These are phyloP conservation scores for Acanthopagrus latus DNA, from an alignment of 2,797 vertebrate species.

Conservation along the genomic window DNA sequence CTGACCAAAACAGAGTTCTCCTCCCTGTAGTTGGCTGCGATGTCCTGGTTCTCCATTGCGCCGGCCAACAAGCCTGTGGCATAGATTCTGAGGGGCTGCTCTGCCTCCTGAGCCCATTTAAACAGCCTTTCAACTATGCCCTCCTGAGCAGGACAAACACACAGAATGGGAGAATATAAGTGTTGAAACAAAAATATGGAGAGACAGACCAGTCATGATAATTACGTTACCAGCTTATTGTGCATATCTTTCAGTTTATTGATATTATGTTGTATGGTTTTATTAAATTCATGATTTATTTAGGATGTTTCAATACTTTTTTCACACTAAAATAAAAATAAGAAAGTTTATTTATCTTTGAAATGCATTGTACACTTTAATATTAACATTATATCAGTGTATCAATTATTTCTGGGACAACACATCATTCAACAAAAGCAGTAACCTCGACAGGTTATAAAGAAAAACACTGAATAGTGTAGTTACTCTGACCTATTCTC, in stretches of 20 bases:
- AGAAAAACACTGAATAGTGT: neutral
- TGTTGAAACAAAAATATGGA: neutral
- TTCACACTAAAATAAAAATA: too few species aligned
- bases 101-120: conserved; percentile 97
- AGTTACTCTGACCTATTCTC: neutral
- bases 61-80: conserved; percentile 96
- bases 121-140: conserved; percentile 98
- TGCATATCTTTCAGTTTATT: too few species aligned
- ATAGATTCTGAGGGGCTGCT: conserved; percentile 95
- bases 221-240: too few species aligned
- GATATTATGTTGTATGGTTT: too few species aligned
- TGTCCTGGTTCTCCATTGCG: conserved; percentile 99
- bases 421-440: too few species aligned
- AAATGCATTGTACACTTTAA: too few species aligned
- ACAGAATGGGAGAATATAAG: neutral
- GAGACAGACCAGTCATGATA: neutral
- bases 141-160: conserved; percentile 85
- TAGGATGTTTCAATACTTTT: too few species aligned
- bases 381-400: too few species aligned
- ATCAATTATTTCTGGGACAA: too few species aligned
- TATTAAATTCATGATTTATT: too few species aligned
- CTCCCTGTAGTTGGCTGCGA: conserved; percentile 98
- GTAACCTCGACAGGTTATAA: neutral
- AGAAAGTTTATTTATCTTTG: too few species aligned
- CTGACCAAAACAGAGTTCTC: conserved; percentile 97